phyloP scores from a whole-genome alignment of 92 coral and sea anemone genomes.

The Epizoanthus illoricatus region DNA sequence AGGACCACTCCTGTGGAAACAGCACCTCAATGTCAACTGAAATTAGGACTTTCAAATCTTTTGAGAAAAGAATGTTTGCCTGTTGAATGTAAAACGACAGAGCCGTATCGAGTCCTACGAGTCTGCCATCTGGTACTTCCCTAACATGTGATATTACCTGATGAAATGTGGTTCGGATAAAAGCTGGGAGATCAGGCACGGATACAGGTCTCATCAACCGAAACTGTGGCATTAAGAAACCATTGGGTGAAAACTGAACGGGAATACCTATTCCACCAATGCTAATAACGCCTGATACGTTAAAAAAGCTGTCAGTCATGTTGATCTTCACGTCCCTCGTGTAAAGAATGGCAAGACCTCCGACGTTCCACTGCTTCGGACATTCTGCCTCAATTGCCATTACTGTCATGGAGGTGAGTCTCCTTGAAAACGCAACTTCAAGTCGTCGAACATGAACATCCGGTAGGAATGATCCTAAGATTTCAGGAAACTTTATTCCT shows the following conservation, averaged over 20 bases:
- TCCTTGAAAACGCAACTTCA: conserved; percentile 37
- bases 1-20: conserved; percentile 49
- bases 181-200: conserved; percentile 21
- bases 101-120: conserved; percentile 37
- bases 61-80: conserved; percentile 45
- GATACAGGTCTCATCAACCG: conserved; percentile 10
- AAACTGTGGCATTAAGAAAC: conserved; percentile 42
- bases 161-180: conserved; percentile 20
- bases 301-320: background rate
- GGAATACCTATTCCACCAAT: conserved; percentile 40
- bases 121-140: conserved; percentile 44
- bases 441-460: conserved; percentile 41
- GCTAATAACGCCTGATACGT: conserved; percentile 19
- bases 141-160: conserved; percentile 36
- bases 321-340: conserved; percentile 17
- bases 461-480: conserved; percentile 42
- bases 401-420: conserved; percentile 28
- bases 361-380: conserved; percentile 51
- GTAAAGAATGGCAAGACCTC: conserved; percentile 45
- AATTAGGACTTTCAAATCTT: conserved; percentile 28
- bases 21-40: conserved; percentile 31
- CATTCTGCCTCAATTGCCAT: conserved; percentile 22
- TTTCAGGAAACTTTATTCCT: conserved; percentile 36
- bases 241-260: conserved; percentile 31
- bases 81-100: conserved; percentile 28